Percentiles rank a stretch among this genome's conserved stretches.
Evolutionary conservation across 2,888 invertebrate species (phyloP).

Genomic region (Pteria penguin): DNA sequence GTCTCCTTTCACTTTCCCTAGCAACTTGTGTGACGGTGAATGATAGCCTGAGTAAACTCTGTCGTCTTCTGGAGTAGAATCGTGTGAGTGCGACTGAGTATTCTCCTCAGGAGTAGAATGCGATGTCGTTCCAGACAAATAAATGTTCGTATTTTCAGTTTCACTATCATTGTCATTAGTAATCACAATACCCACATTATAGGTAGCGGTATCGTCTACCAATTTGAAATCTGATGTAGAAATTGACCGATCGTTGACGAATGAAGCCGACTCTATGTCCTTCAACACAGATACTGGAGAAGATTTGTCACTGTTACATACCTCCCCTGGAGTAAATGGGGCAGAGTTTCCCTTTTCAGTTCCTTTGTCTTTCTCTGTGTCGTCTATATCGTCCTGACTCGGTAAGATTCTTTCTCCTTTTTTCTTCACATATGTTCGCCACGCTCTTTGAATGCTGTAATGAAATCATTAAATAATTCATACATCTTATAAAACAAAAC

Average conservation of each 20-base stretch:
- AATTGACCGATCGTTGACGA: neutral
- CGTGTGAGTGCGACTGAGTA: neutral
- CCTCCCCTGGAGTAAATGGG: too few species aligned
- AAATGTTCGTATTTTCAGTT: neutral
- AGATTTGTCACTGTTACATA: too few species aligned
- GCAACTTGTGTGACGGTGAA: constrained; percentile 9
- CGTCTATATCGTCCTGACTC: neutral
- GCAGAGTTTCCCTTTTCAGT: constrained; percentile 2
- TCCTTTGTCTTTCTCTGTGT: constrained; percentile 11
- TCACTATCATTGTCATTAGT: neutral
- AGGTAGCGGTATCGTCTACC: constrained; percentile 2
- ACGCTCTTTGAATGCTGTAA: constrained; percentile 68
- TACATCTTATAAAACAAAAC: too few species aligned
- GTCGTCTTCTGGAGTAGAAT: constrained; percentile 29
- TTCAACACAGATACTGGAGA: neutral
- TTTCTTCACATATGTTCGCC: constrained; percentile 57
- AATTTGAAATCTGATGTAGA: neutral
- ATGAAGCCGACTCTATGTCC: neutral
- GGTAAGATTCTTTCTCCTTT: constrained; percentile 5
- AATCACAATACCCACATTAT: constrained; percentile 12
- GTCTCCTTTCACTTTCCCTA: constrained; percentile 38
- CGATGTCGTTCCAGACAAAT: constrained; percentile 29
- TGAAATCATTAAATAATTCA: too few species aligned
- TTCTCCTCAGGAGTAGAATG: constrained; percentile 54
- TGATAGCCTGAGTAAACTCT: neutral